Percentiles rank a stretch among this genome's conserved stretches.
phyloP scores from a whole-genome alignment of 2,888 invertebrate genomes.

The Tortrix viridana region DNA sequence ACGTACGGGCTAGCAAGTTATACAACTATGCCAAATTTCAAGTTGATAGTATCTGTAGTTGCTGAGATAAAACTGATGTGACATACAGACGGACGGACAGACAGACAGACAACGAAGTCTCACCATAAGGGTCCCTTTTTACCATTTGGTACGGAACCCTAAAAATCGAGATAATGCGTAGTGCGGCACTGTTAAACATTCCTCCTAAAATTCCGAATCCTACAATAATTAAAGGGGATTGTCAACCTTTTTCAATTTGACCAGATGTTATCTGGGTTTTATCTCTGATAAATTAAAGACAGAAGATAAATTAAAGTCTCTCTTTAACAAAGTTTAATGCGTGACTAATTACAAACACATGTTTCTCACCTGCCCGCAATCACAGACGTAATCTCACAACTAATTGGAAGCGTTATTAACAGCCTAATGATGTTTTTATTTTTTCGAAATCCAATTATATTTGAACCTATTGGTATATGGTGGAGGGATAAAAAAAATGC shows the following conservation, averaged over 20 bases:
- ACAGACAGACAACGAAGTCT: too few species aligned
- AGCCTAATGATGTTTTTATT: conserved; percentile 36
- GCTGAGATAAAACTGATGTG: too few species aligned
- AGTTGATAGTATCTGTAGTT: too few species aligned
- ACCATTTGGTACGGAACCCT: too few species aligned
- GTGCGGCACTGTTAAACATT: too few species aligned
- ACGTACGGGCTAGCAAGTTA: too few species aligned
- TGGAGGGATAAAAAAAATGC: conserved; percentile 1
- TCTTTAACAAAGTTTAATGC: conserved; percentile 38
- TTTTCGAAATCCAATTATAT: conserved; percentile 33
- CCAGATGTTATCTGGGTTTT: conserved; percentile 2
- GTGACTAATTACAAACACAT: conserved; percentile 46
- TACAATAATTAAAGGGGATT: not conserved
- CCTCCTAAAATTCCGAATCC: not conserved
- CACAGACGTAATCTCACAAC: conserved; percentile 43
- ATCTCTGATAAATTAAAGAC: conserved; percentile 30
- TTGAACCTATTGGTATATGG: conserved; percentile 14
- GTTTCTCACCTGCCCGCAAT: conserved; percentile 46
- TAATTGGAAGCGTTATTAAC: conserved; percentile 45
- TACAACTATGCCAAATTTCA: too few species aligned
- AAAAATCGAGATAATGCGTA: too few species aligned
- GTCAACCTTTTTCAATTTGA: not conserved
- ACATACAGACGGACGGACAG: too few species aligned
- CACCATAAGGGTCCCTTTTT: too few species aligned
- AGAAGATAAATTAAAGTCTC: conserved; percentile 32